A percentile compares a stretch with the other conserved stretches of the same genome.
These are phyloP conservation scores for Amblyjoppa fuscipennis DNA, from an alignment of 2,888 invertebrate genomes.

Conservation along the genomic window DNA sequence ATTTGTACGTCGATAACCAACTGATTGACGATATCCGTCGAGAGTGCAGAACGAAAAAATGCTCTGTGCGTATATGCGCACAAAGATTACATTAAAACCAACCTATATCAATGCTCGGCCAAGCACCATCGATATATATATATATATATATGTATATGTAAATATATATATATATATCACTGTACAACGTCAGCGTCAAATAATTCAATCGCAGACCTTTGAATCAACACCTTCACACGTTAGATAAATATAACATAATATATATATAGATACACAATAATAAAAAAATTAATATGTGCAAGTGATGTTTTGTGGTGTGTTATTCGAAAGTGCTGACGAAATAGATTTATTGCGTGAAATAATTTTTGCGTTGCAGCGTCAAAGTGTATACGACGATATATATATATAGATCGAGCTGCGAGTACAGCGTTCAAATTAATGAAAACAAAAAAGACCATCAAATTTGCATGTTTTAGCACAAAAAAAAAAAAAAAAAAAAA, in stretches of 20 bases:
- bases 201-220: constrained; percentile 37
- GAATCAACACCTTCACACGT: constrained; percentile 24
- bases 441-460: neutral
- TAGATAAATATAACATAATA: constrained; percentile 32
- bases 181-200: constrained; percentile 52
- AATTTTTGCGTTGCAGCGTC: constrained; percentile 44
- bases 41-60: constrained; percentile 4
- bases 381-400: neutral
- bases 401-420: constrained; percentile 8
- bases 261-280: constrained; percentile 3
- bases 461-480: constrained; percentile 1
- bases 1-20: neutral
- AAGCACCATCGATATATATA: constrained; percentile 56
- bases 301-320: constrained; percentile 2
- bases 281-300: neutral
- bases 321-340: constrained; percentile 36
- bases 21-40: neutral
- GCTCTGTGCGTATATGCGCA: constrained; percentile 62
- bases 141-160: constrained; percentile 41
- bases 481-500: neutral
- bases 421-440: neutral
- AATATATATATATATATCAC: constrained; percentile 50
- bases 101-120: constrained; percentile 58
- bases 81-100: constrained; percentile 61
- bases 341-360: constrained; percentile 44